Conservation (phyloP, 1,140 invertebrate species). For the Trissolcus basalis region DNA sequence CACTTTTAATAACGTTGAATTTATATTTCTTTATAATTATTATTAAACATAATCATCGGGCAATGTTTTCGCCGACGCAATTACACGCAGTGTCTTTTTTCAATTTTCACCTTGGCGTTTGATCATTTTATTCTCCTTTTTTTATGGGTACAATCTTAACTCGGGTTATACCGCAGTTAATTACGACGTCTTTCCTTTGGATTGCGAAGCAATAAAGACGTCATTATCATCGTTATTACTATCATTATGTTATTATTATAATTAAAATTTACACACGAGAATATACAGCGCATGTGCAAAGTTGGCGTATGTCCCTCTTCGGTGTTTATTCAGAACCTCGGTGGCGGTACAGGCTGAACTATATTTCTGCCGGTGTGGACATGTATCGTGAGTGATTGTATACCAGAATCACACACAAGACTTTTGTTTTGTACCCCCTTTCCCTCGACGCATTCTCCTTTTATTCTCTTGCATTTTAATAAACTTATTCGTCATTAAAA, state of each 20-base stretch:
- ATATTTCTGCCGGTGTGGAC: slow-evolving; percentile 45
- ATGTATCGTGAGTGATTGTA: slow-evolving; percentile 30
- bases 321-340: slow-evolving; percentile 50
- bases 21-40: slow-evolving; percentile 55
- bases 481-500: too few species aligned
- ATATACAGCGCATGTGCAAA: slow-evolving; percentile 49
- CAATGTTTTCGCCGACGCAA: slow-evolving; percentile 54
- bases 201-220: slow-evolving; percentile 62
- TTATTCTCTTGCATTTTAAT: too few species aligned
- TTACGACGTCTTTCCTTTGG: slow-evolving; percentile 59
- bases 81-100: slow-evolving; percentile 48
- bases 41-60: slow-evolving; percentile 51
- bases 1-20: slow-evolving; percentile 52
- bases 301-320: slow-evolving; percentile 43
- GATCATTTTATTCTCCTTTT: slow-evolving; percentile 60
- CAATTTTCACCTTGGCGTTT: slow-evolving; percentile 57
- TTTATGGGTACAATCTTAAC: slow-evolving; percentile 56
- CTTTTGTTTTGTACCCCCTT: too few species aligned
- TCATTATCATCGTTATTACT: slow-evolving; percentile 62
- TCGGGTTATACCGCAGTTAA: slow-evolving; percentile 58
- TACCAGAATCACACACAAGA: neutral
- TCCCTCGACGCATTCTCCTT: too few species aligned
- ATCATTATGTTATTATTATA: slow-evolving; percentile 63
- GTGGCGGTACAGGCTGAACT: slow-evolving; percentile 52
- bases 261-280: slow-evolving; percentile 60